phyloP scores from a whole-genome alignment of 2,888 invertebrate genomes.

The Seira ritae region DNA sequence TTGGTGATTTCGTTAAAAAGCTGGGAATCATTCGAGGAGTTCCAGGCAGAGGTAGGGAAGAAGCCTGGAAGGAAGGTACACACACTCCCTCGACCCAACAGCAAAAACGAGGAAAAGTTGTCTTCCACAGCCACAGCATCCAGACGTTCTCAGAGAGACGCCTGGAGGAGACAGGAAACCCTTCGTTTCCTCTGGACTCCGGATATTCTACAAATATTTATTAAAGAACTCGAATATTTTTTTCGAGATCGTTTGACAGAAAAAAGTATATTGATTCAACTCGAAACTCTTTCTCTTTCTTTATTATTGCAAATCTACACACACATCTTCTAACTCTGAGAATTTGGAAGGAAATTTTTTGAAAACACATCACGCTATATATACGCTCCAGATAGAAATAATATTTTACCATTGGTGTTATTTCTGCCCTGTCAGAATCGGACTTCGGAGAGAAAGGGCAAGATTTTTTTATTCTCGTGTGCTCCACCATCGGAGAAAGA shows the following conservation, averaged over 20 bases:
- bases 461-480: too few relatives aligned
- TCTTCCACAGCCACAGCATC: slow-evolving; percentile 54
- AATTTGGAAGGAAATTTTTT: not conserved
- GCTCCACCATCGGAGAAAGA: not conserved
- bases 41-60: slow-evolving; percentile 45
- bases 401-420: too few relatives aligned
- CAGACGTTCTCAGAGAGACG: slow-evolving; percentile 46
- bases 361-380: too few relatives aligned
- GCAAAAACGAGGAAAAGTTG: slow-evolving; percentile 8
- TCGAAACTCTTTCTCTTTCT: not conserved
- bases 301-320: not conserved
- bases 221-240: slow-evolving; percentile 30
- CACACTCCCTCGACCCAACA: not conserved
- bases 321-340: not conserved
- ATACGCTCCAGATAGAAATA: too few relatives aligned
- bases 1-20: not conserved
- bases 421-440: too few relatives aligned
- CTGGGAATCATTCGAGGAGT: slow-evolving; percentile 51
- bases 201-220: slow-evolving; percentile 55
- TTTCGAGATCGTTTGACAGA: not conserved
- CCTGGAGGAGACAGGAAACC: slow-evolving; percentile 59
- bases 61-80: slow-evolving; percentile 33
- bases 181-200: slow-evolving; percentile 41
- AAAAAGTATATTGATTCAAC: not conserved
- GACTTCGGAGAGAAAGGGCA: too few relatives aligned